These are phyloP conservation scores for Microctonus aethiopoides DNA, from an alignment of 2,888 invertebrate genomes.

Conservation along the genomic window DNA sequence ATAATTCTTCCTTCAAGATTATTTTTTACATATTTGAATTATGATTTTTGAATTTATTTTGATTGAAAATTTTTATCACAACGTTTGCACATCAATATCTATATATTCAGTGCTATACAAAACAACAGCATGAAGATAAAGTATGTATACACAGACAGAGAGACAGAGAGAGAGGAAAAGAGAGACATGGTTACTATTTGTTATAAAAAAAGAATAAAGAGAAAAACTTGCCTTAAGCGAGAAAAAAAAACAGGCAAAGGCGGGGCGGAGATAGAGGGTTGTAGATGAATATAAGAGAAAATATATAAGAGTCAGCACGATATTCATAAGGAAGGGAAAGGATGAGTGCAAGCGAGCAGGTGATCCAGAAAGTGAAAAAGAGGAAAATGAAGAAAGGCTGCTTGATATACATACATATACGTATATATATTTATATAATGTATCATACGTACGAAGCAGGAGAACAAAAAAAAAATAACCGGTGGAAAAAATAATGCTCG, in stretches of 20 bases:
- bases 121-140: too few relatives aligned
- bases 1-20: too few relatives aligned
- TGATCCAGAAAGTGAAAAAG: constrained; percentile 5
- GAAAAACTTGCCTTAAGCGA: background rate
- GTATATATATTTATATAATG: background rate
- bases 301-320: background rate
- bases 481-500: background rate
- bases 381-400: constrained; percentile 3
- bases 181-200: too few relatives aligned
- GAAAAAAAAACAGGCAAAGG: background rate
- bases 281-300: background rate
- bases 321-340: constrained; percentile 10
- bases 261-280: background rate
- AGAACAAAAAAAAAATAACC: background rate
- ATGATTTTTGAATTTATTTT: too few relatives aligned
- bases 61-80: too few relatives aligned
- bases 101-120: too few relatives aligned
- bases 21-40: too few relatives aligned
- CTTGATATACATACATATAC: constrained; percentile 9
- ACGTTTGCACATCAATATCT: too few relatives aligned
- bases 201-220: background rate
- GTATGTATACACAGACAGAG: too few relatives aligned
- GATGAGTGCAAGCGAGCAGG: background rate
- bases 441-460: background rate
- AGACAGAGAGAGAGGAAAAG: too few relatives aligned